Evolutionary conservation across 2,113 vertebrate genomes (phyloP), one percentile per base, ranked within the genome.

Genomic region (Plotosus lineatus): DNA sequence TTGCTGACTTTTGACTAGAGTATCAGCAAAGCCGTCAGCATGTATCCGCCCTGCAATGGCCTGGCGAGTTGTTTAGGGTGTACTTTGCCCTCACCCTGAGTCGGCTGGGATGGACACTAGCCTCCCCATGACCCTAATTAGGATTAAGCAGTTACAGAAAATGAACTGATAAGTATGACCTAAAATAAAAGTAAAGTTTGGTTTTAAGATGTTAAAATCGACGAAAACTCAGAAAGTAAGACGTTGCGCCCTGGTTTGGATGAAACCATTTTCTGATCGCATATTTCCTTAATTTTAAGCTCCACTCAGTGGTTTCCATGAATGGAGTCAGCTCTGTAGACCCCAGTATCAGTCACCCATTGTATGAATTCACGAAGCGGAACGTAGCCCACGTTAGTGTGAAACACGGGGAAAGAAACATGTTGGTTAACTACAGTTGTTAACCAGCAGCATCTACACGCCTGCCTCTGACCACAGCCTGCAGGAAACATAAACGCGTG

Each of bases 371-470:
- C 5, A 6, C n/a, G 11, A 68, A 65, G 28, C 46, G 28, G 28
- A 58, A 44, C 46, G 36, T 28, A 33, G 50, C 60, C 66, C 66
- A 60, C 66, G 1, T 36, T 6, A 14, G 26, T 46, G 26, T 14
- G n/a, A 21, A 31, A n/a, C 5, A 2, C 0, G 31, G 42, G 31
- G 19, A 42, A 55, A 69, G 33, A 11, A 56, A 31, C 12, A 6
- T 60, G 66, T 80, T 66, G 78, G 78, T 72, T 33, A 60, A 6
- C 19, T 60, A 56, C 66, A 72, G 78, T 46, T 58, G n/a, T 51
- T 44, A 53, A 55, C 63, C 51, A n/a, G 63, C 51, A 79, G n/a
- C n/a, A 42, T 12, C 33, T 69, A n/a, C 48, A 26, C 42, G 36
- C 15, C 23, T 31, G 14, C 66, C 28, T 28, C 33, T 78, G 60